phyloP scores from a whole-genome alignment of 1,140 invertebrate species.

The Ceratina japonica region DNA sequence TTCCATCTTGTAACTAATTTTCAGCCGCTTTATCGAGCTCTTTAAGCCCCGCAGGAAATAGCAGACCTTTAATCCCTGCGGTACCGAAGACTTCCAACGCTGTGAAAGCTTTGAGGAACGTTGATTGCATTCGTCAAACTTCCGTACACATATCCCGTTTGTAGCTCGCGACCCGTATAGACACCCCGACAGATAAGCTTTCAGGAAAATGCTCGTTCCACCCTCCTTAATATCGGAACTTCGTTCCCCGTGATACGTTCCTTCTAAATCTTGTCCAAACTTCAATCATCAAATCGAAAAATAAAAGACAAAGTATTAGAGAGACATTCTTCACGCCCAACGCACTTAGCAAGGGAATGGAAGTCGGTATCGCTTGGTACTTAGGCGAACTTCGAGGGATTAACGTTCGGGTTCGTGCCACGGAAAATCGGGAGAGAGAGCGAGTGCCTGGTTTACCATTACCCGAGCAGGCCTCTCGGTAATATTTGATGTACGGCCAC shows the following conservation, averaged over 20 bases:
- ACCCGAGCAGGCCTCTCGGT: slow-evolving; percentile 48
- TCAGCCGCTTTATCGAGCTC: slow-evolving; percentile 19
- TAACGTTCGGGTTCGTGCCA: slow-evolving; percentile 8
- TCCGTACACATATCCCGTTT: not conserved
- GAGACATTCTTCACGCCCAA: not conserved
- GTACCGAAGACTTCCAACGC: slow-evolving; percentile 29
- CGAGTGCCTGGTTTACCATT: not conserved
- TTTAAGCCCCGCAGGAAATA: slow-evolving; percentile 9
- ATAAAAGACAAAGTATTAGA: not conserved
- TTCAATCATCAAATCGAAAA: not conserved
- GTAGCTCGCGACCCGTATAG: not conserved
- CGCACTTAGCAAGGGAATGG: not conserved
- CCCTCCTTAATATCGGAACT: not conserved
- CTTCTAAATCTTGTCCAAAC: no score
- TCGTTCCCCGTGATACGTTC: no score
- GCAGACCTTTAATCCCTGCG: slow-evolving; percentile 27
- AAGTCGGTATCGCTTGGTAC: no score
- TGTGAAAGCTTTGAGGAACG: slow-evolving; percentile 34
- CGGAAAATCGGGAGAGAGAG: not conserved
- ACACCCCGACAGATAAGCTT: not conserved
- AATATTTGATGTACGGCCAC: slow-evolving; percentile 72
- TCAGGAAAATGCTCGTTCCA: not conserved
- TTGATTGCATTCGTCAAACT: slow-evolving; percentile 46
- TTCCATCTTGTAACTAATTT: slow-evolving; percentile 32
- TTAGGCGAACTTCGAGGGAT: not conserved